Percentiles rank a stretch among this genome's conserved stretches.
Evolutionary conservation across 2,797 vertebrate genomes (phyloP).

Genomic region (Mormyrus hasselquistii): DNA sequence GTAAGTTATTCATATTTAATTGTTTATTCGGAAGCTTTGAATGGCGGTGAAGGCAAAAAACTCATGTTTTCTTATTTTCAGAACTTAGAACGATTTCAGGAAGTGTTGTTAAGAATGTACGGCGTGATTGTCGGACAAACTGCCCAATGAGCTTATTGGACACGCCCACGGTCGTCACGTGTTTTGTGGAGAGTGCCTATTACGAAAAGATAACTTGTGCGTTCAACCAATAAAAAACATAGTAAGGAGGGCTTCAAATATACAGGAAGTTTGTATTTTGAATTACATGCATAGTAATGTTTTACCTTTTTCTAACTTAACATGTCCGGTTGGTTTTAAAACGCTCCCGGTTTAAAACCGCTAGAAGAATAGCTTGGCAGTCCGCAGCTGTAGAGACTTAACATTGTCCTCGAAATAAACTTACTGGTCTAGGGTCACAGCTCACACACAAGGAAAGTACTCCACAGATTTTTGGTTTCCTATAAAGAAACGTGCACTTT

Average conservation of each 20-base stretch:
- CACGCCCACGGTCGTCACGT: background rate
- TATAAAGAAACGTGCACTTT: background rate
- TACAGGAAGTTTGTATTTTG: slow-evolving; percentile 15
- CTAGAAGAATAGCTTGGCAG: background rate
- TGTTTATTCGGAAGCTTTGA: background rate
- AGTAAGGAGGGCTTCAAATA: background rate
- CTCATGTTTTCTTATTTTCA: slow-evolving; percentile 13
- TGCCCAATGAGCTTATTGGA: slow-evolving; percentile 19
- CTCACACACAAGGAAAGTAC: background rate
- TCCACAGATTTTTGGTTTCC: background rate
- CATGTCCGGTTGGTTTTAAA: background rate
- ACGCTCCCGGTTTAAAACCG: background rate
- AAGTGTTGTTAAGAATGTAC: slow-evolving; percentile 28
- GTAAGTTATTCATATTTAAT: background rate
- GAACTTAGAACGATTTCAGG: slow-evolving; percentile 24
- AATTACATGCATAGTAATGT: background rate
- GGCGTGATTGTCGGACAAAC: background rate
- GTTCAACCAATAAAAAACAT: background rate
- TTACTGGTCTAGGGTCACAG: background rate
- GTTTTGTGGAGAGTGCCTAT: background rate
- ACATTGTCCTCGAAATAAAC: background rate
- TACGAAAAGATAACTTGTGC: background rate
- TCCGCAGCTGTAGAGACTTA: background rate
- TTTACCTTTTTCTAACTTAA: background rate
- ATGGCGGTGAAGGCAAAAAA: background rate